A percentile compares a stretch with the other conserved stretches of the same genome.
Evolutionary conservation across 1,140 invertebrate species (phyloP).

Genomic region (Himalopsyche phryganea): DNA sequence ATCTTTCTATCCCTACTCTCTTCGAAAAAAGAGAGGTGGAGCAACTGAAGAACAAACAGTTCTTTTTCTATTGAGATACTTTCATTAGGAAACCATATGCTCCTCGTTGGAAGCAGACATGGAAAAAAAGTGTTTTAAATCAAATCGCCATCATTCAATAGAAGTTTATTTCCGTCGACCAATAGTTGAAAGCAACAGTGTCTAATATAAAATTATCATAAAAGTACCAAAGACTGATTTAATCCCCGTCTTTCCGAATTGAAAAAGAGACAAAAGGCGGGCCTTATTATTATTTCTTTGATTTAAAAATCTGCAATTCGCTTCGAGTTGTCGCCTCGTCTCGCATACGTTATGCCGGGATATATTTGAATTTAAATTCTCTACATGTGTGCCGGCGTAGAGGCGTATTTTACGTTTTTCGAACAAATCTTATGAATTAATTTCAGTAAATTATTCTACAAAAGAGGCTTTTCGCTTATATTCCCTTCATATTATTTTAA

Average conservation of each 20-base stretch:
- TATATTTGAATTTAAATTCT: conserved; percentile 33
- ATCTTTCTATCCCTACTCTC: too few relatives aligned
- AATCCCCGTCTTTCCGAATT: conserved; percentile 20
- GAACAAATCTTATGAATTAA: conserved; percentile 11
- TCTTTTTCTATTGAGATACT: too few relatives aligned
- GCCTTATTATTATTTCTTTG: not conserved
- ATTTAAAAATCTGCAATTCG: conserved; percentile 19
- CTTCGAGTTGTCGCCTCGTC: not conserved
- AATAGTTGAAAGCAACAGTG: too few relatives aligned
- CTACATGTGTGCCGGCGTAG: conserved; percentile 1
- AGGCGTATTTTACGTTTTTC: conserved; percentile 12
- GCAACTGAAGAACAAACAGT: too few relatives aligned
- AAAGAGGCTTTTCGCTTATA: too few relatives aligned
- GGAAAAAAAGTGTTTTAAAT: too few relatives aligned
- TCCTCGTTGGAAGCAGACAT: too few relatives aligned
- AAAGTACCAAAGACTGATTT: conserved; percentile 22
- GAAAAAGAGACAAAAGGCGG: conserved; percentile 23
- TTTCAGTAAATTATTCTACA: not conserved
- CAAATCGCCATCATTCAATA: too few relatives aligned
- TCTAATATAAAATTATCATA: conserved; percentile 13
- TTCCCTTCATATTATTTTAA: too few relatives aligned
- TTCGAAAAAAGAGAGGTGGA: too few relatives aligned
- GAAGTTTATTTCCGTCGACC: too few relatives aligned
- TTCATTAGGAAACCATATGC: too few relatives aligned
- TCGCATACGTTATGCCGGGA: conserved; percentile 9